Evolutionary conservation across 2,888 invertebrate species (phyloP), one percentile per base, ranked within the genome.

Genomic region (Caenorhabditis auriculariae): DNA sequence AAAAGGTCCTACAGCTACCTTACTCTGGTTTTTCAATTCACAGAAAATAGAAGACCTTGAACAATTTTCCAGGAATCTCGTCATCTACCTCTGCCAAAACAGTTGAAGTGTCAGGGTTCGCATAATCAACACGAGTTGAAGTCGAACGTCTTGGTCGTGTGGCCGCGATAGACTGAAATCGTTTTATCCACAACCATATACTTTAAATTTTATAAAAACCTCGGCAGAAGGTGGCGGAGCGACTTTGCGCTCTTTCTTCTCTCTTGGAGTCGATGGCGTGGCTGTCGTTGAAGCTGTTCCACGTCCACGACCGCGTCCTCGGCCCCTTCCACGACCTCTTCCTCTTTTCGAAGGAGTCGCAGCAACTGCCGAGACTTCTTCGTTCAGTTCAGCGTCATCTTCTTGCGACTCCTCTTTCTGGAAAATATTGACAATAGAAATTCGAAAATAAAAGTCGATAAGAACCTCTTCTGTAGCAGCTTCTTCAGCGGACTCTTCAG

Each of bases 81-180:
- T 79, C 79, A 55, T 78, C 79, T 6, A 77, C 73, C 35, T 70
- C 67, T 12, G 69, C 68, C 1, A 76, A 47, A 19, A 70, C 72
- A 12, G 73, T 74, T 47, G 71, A 71, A n/a, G 78, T 74, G 49
- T 79, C 79, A 4, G 74, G 72, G 53, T 78, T 75, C 6, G 79
- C 79, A 51, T 78, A 78, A 56, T 78, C 78, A 44, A 78, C 59
- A 42, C 68, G 54, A 12, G 62, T 66, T 4, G 76, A 61, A 23
- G 77, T 78, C 4, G 77, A 77, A 6, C 79, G 65, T 17, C 79
- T 64, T 15, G 79, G 79, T 42, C 79, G 72, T n/a, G 60, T 66
- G 6, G 71, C 64, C 19, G 72, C 69, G 19, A 76, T 50, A 4
- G 74, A 68, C 19, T 68, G 68, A 2, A 28, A 19, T 4, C 19